These are phyloP conservation scores for Trypoxylon attenuatum DNA, from an alignment of 2,888 invertebrate species.

Conservation along the genomic window DNA sequence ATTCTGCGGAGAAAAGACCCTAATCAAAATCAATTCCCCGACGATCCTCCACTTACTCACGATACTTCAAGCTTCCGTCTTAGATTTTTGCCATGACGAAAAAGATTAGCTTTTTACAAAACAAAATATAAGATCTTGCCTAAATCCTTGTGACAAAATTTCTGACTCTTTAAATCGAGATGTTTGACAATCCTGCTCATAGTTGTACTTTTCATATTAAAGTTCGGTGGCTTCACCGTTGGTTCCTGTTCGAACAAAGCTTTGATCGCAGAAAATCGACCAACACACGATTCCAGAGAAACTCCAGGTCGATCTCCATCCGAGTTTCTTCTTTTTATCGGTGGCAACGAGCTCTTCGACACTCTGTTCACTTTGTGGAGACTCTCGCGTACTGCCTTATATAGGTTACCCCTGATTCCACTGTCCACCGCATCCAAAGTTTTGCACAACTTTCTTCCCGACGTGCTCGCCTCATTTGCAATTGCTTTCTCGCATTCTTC, in stretches of 20 bases:
- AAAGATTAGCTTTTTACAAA: not conserved
- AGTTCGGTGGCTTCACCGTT: not conserved
- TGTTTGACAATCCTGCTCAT: slow-evolving; percentile 6
- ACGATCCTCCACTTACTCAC: too few species aligned
- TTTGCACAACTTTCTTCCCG: slow-evolving; percentile 14
- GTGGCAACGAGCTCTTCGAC: not conserved
- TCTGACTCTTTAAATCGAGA: not conserved
- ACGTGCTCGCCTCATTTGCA: not conserved
- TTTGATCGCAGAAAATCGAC: slow-evolving; percentile 15
- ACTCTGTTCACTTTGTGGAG: slow-evolving; percentile 20
- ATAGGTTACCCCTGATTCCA: slow-evolving; percentile 16
- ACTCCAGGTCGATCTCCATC: not conserved
- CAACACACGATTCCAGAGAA: slow-evolving; percentile 13
- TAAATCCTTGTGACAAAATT: not conserved
- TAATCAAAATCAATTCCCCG: not conserved
- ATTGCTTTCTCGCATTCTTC: not conserved
- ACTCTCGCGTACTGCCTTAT: slow-evolving; percentile 19
- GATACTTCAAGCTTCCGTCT: not conserved
- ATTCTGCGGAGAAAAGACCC: slow-evolving; percentile 5
- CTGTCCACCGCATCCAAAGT: slow-evolving; percentile 16
- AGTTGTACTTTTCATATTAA: not conserved
- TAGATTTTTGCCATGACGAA: not conserved
- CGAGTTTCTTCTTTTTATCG: not conserved
- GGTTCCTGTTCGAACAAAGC: slow-evolving; percentile 16
- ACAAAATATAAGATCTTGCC: not conserved